These are phyloP conservation scores for Strigops habroptila DNA, from an alignment of 2,113 vertebrate genomes.

Conservation along the genomic window DNA sequence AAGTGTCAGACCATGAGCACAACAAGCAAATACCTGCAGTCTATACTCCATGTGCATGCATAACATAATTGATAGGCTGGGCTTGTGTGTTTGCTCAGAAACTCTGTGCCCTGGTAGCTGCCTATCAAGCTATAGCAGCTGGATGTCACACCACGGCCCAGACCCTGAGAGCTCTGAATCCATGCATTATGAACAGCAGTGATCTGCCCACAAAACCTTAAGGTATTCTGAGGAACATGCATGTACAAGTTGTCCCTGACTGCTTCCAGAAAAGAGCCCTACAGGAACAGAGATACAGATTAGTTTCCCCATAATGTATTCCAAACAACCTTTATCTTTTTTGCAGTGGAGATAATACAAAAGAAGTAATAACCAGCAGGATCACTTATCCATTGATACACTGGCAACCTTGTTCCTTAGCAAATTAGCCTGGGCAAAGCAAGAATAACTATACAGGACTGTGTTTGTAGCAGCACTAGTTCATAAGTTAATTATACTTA, in stretches of 20 bases:
- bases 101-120: not conserved
- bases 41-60: fast-evolving
- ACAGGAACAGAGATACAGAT: not conserved
- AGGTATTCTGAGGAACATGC: not conserved
- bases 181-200: not conserved
- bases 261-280: not conserved
- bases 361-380: not conserved
- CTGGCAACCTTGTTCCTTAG: not conserved
- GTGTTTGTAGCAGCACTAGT: not conserved
- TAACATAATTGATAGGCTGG: not conserved
- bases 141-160: not conserved
- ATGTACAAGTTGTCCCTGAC: not conserved
- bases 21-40: fast-evolving
- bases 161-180: not conserved
- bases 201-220: not conserved
- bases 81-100: not conserved
- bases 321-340: not conserved
- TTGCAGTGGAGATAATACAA: not conserved
- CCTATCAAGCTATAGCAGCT: not conserved
- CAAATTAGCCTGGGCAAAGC: not conserved
- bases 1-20: not conserved
- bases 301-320: not conserved
- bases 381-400: not conserved
- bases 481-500: not conserved
- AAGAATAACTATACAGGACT: not conserved